Base-by-base conservation (phyloP, 2,888 invertebrate species). In the Agrilus cyanescens region DNA sequence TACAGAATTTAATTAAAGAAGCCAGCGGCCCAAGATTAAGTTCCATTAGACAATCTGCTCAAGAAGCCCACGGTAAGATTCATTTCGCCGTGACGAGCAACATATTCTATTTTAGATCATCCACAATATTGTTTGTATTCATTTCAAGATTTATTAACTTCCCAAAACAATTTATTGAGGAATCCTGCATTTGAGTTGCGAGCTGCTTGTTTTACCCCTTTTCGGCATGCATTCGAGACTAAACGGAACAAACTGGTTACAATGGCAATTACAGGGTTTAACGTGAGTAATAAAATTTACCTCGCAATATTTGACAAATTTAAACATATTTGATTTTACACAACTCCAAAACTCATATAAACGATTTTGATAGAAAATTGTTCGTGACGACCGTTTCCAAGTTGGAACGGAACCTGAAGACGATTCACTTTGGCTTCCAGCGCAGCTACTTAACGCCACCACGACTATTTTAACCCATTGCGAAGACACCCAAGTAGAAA, bases 371-470 rank as follows among this genome's bases (percentile, higher is more conserved):
- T 63, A 93, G 93, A 84, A 85, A 76, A 78, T 94, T 55, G 76
- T 94, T 18, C 79, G 88, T 50, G 94, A 95, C 68, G 90, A 91
- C 61, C 75, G 91, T 44, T 93, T 94, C 62, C 90, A 91, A 62
- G 80, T 89, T 13, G 86, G 87, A 16, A 78, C 85, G 50, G 93
- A 93, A 61, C 86, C 87, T 1, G 91, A 93, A 67, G 87, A 89
- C 62, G 91, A 93, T 67, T 89, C 89, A 1, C 71, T 88, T 36
- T 93, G 93, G 91, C 72, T 94, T 59, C 91, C 94, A 4, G 85
- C 90, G 2, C 95, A 95, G 66, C 73, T 95, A 43, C 72, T 95
- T 31, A 80, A 85, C 50, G 82, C 91, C 2, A 86, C 94, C 41
- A 80, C 85, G 15, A 82, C 83, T 0, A 80, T 87, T 58, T 75